These are phyloP conservation scores for Smutsia temminckii DNA, from an alignment of 2,797 vertebrate genomes.

Conservation along the genomic window DNA sequence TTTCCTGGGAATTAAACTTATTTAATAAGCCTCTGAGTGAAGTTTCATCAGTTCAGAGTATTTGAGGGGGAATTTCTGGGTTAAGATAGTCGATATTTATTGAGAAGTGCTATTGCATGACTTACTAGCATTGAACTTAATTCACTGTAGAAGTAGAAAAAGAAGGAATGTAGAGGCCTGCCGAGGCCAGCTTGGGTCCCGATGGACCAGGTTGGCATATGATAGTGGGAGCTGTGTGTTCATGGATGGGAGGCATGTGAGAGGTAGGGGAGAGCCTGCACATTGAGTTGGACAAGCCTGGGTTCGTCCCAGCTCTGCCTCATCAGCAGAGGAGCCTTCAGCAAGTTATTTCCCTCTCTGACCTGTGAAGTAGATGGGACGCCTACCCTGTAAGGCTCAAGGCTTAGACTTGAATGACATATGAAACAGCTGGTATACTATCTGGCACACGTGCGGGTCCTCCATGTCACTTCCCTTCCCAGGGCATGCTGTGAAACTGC, in stretches of 20 bases:
- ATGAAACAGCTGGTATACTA: neutral
- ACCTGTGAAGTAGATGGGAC: neutral
- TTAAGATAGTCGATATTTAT: slow-evolving; percentile 2
- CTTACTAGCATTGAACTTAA: neutral
- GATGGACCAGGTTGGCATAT: neutral
- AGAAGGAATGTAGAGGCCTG: neutral
- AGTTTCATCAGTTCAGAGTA: neutral
- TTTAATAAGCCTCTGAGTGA: neutral
- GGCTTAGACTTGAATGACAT: neutral
- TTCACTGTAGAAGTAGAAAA: neutral
- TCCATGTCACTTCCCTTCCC: neutral
- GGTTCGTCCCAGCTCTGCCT: neutral
- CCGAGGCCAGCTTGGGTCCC: neutral
- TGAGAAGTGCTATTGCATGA: neutral
- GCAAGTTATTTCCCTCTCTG: neutral
- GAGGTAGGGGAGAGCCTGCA: neutral
- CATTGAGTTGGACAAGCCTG: neutral
- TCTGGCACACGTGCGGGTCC: neutral
- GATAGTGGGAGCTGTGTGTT: neutral
- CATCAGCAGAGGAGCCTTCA: neutral
- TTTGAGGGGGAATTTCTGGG: neutral
- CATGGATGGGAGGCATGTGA: neutral
- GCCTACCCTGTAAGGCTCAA: neutral
- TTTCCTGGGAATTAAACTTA: neutral
- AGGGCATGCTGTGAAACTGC: neutral